These are phyloP conservation scores for Drosophila novamexicana DNA, from an alignment of 1,140 invertebrate genomes.

Conservation along the genomic window DNA sequence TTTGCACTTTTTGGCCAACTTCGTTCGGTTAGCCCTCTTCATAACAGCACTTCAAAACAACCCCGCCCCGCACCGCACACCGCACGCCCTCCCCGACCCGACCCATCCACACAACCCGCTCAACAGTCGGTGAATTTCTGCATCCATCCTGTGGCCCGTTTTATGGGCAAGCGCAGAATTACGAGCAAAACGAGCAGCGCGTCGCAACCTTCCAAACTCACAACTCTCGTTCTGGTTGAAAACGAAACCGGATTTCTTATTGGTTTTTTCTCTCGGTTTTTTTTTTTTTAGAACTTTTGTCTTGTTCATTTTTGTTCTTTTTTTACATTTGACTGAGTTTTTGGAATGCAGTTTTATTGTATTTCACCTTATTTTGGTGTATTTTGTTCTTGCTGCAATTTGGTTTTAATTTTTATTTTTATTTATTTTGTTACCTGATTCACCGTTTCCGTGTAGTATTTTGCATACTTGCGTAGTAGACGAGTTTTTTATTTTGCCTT, in stretches of 20 bases:
- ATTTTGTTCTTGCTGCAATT: conserved; percentile 34
- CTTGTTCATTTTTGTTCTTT: conserved; percentile 31
- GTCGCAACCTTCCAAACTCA: conserved; percentile 42
- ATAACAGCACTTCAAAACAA: conserved; percentile 54
- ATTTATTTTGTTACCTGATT: conserved; percentile 45
- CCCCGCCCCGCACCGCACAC: not conserved
- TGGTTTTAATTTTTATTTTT: conserved; percentile 25
- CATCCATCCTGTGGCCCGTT: conserved; percentile 47
- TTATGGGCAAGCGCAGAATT: conserved; percentile 45
- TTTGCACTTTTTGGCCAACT: conserved; percentile 45
- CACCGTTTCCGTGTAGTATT: conserved; percentile 66
- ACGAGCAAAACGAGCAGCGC: conserved; percentile 25
- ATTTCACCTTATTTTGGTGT: conserved; percentile 48
- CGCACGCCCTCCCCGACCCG: not conserved
- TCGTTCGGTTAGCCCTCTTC: conserved; percentile 43
- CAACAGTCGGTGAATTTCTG: conserved; percentile 42
- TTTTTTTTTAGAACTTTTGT: conserved; percentile 66
- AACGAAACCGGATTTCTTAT: conserved; percentile 80
- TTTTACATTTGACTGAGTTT: conserved; percentile 76
- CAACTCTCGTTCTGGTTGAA: conserved; percentile 68
- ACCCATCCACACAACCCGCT: not conserved
- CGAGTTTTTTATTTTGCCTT: conserved; percentile 37
- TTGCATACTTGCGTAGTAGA: conserved; percentile 49
- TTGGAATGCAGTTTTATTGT: conserved; percentile 71
- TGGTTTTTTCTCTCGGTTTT: conserved; percentile 31